Conservation (phyloP, 2,113 vertebrate genomes). For the Tenebrosternarchus preto region DNA sequence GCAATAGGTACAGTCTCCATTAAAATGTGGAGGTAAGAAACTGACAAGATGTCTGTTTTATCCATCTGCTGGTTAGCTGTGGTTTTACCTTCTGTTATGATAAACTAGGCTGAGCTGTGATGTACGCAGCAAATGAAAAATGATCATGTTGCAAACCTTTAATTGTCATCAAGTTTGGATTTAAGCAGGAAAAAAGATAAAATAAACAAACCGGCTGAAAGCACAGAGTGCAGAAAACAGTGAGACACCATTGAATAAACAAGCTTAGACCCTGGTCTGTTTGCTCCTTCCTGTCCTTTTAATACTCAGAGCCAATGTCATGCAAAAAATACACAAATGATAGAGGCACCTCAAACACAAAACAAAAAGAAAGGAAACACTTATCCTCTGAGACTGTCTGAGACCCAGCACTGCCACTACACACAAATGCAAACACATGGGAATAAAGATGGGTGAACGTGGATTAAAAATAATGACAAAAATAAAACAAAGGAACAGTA, state of each 20-base stretch:
- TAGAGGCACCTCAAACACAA: too few relatives aligned
- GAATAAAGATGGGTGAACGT: conserved; percentile 56
- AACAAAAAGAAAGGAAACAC: too few relatives aligned
- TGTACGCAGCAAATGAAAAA: neutral
- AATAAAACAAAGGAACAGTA: conserved; percentile 36
- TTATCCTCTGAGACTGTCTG: conserved; percentile 42
- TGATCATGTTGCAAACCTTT: neutral
- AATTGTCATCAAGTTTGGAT: neutral
- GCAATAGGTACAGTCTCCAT: neutral
- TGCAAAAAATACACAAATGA: too few relatives aligned
- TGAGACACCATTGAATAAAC: conserved; percentile 28
- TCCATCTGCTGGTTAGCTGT: neutral
- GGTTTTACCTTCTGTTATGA: neutral
- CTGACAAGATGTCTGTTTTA: neutral
- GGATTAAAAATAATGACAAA: conserved; percentile 58
- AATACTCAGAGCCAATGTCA: too few relatives aligned
- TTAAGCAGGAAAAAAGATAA: conserved; percentile 1
- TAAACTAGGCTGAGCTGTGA: neutral
- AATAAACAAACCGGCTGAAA: neutral
- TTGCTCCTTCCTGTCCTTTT: too few relatives aligned
- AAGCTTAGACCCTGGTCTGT: neutral
- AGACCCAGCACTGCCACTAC: conserved; percentile 58
- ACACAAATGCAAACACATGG: conserved; percentile 65
- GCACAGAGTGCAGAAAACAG: conserved; percentile 17
- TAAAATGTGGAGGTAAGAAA: neutral